Evolutionary conservation across 2,797 vertebrate species (phyloP).

Genomic region (Nannoperca obscura): DNA sequence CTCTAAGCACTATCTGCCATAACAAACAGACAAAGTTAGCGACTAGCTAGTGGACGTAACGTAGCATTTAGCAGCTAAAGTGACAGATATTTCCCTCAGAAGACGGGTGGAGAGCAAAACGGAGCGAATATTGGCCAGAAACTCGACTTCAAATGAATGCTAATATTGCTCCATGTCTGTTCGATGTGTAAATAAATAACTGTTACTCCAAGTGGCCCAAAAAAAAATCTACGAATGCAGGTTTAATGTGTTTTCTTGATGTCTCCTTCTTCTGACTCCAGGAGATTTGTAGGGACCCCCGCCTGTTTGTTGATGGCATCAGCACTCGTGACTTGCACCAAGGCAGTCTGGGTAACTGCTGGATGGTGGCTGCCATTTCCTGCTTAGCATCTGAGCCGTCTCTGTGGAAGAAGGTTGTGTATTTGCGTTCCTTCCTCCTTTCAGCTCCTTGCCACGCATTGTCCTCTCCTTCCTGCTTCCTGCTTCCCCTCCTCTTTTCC

Average conservation of each 20-base stretch:
- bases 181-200: neutral
- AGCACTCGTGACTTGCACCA: conserved; percentile 90
- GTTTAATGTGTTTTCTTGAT: neutral
- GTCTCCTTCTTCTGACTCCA: conserved; percentile 39
- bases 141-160: neutral
- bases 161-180: neutral
- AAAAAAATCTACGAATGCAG: neutral
- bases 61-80: neutral
- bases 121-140: neutral
- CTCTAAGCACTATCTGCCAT: neutral
- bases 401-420: conserved; percentile 85
- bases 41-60: neutral
- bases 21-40: neutral
- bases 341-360: conserved; percentile 91
- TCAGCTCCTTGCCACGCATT: neutral
- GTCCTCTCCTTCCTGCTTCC: neutral
- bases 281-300: conserved; percentile 89
- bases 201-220: neutral
- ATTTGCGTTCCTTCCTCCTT: neutral
- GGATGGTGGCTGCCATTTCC: conserved; percentile 91
- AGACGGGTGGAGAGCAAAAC: neutral
- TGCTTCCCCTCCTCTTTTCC: neutral
- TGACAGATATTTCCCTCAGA: neutral
- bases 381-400: conserved; percentile 87
- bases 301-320: conserved; percentile 89